Base-by-base conservation (phyloP, 2,113 vertebrate species). In the Cervus canadensis region DNA sequence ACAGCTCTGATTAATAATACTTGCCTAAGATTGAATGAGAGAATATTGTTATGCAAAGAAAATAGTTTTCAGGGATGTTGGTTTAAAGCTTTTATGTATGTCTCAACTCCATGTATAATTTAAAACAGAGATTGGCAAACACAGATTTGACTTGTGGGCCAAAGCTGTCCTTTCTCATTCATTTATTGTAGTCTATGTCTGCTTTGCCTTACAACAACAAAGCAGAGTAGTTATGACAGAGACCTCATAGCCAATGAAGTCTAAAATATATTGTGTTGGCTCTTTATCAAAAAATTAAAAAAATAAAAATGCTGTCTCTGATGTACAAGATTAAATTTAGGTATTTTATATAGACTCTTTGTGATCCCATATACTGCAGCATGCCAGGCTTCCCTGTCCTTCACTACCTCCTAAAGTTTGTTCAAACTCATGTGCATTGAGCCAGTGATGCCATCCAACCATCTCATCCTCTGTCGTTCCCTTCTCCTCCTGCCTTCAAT, bases 11-110 rank as follows among this genome's bases (percentile, higher is more conserved):
- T 93, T 91, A 84, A 48, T 81, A 40, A 81, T 48, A 92, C 6
- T 85, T 94, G 23, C 5, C 21, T 91, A 59, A 89, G 82, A 89
- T 85, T 92, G 13, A 33, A 19, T 91, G 36, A 94, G 16, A 67
- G 11, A 81, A 21, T 52, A 10, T 10, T 84, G 23, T 91, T 33
- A 84, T 33, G 36, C 33, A 50, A 87, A 91, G 16, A 19, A 48
- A 91, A 50, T 30, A n/a, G 26, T 57, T 82, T 36, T 78, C 11
- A 2, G 15, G 26, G 40, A 83, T 50, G 8, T 82, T 89, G 5
- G 0, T 15, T 83, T 93, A 57, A 81, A 84, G 82, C 7, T 83
- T 48, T 62, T 81, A 30, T 88, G 19, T 43, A 13, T 84, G 2
- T 87, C 9, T 62, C 57, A 88, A 59, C 7, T 33, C 7, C 36